Conservation (phyloP, 2,888 invertebrate species). For the Tromatobia lineatoria region DNA sequence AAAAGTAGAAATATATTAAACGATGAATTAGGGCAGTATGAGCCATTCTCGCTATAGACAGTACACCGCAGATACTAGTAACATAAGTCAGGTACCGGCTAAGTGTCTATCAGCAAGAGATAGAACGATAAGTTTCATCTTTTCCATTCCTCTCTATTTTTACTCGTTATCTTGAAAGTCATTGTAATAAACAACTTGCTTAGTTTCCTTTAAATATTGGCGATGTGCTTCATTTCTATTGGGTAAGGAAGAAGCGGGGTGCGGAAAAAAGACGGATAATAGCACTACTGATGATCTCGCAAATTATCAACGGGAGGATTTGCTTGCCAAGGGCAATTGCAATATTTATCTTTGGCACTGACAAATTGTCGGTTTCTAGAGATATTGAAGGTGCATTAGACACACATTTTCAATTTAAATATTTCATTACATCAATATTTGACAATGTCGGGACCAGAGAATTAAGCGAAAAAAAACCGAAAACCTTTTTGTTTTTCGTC, state of each 20-base stretch:
- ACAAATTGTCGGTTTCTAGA: constrained; percentile 44
- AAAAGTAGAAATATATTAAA: constrained; percentile 71
- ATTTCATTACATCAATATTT: too few species aligned
- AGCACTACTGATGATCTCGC: constrained; percentile 18
- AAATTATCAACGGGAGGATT: constrained; percentile 27
- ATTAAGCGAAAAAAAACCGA: not conserved
- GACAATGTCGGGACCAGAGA: not conserved
- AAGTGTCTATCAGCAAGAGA: constrained; percentile 64
- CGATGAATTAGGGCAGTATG: constrained; percentile 72
- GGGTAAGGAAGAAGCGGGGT: not conserved
- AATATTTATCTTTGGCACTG: constrained; percentile 72
- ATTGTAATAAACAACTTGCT: constrained; percentile 49
- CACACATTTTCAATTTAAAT: too few species aligned
- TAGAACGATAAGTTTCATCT: constrained; percentile 50
- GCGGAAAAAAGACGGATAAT: constrained; percentile 46
- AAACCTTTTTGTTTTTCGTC: too few species aligned
- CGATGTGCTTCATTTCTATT: constrained; percentile 66
- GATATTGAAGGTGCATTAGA: not conserved
- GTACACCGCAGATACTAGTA: constrained; percentile 59
- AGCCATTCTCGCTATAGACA: constrained; percentile 69
- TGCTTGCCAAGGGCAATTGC: constrained; percentile 30
- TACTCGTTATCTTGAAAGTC: constrained; percentile 44
- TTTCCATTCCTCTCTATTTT: constrained; percentile 3
- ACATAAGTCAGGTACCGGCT: constrained; percentile 66
- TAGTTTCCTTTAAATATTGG: constrained; percentile 35